Percentiles rank a stretch among this genome's conserved stretches.
Evolutionary conservation across 2,113 vertebrate species (phyloP).

Genomic region (Aphelocoma coerulescens): DNA sequence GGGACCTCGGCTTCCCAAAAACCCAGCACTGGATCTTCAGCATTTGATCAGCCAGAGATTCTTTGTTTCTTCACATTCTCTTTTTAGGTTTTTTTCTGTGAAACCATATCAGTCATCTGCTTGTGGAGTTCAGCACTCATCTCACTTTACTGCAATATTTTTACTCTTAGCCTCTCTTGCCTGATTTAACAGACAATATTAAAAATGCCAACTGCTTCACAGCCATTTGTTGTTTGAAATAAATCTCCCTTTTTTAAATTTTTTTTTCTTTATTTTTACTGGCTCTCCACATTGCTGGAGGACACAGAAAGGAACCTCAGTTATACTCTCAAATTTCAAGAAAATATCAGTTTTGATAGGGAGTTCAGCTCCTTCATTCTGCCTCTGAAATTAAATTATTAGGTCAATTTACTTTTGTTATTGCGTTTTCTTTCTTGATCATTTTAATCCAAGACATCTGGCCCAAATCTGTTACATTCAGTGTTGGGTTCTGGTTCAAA

Average conservation of each 20-base stretch:
- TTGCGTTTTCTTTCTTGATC: background rate
- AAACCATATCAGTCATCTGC: background rate
- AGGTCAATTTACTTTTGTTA: conserved; percentile 1
- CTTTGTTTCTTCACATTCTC: background rate
- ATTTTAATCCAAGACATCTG: conserved; percentile 4
- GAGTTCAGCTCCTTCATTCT: background rate
- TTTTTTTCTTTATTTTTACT: background rate
- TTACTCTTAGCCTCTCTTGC: background rate
- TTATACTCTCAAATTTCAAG: background rate
- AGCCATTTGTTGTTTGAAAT: conserved; percentile 1
- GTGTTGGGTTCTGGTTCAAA: background rate
- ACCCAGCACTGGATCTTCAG: background rate
- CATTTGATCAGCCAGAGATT: background rate
- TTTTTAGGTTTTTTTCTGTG: background rate
- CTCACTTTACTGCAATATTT: background rate
- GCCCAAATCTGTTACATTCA: background rate
- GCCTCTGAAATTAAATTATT: background rate
- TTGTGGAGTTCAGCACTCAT: background rate
- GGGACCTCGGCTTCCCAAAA: background rate
- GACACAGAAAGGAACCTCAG: background rate
- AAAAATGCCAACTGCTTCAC: background rate
- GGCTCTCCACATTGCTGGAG: background rate
- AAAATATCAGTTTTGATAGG: background rate
- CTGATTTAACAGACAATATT: background rate
- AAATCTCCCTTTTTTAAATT: background rate